Conservation (phyloP, 2,888 invertebrate genomes). For the Lycocerus yunnanus region DNA sequence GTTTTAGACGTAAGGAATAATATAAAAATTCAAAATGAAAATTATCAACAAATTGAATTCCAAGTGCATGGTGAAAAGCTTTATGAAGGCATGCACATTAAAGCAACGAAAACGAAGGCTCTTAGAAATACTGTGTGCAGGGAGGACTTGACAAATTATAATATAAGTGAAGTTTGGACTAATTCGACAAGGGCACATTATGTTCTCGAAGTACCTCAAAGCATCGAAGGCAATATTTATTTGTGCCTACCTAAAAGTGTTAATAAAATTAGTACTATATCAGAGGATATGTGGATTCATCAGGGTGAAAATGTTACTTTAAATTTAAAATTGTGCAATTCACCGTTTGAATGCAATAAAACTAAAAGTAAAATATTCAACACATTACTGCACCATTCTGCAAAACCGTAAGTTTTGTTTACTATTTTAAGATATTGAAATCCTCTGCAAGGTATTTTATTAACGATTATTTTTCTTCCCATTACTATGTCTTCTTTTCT, state of each 20-base stretch:
- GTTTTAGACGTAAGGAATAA: slow-evolving; percentile 31
- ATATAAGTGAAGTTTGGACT: slow-evolving; percentile 43
- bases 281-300: slow-evolving; percentile 55
- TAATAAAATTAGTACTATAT: slow-evolving; percentile 2
- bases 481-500: background rate
- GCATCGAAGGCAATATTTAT: slow-evolving; percentile 45
- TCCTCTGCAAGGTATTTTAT: background rate
- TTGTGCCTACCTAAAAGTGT: slow-evolving; percentile 46
- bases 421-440: background rate
- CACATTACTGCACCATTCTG: background rate
- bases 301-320: slow-evolving; percentile 57
- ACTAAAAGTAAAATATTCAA: background rate
- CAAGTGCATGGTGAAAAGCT: slow-evolving; percentile 51
- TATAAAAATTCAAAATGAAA: slow-evolving; percentile 33
- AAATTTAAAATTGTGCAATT: background rate
- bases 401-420: slow-evolving; percentile 2
- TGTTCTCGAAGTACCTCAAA: slow-evolving; percentile 45
- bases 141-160: slow-evolving; percentile 39
- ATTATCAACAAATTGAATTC: slow-evolving; percentile 46
- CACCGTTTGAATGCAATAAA: background rate
- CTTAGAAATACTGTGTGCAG: slow-evolving; percentile 44
- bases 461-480: background rate
- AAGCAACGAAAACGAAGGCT: slow-evolving; percentile 43
- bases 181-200: slow-evolving; percentile 41
- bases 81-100: slow-evolving; percentile 44